Evolutionary conservation across 2,113 vertebrate species (phyloP), one percentile per base, ranked within the genome.

Genomic region (Barnardius zonarius): DNA sequence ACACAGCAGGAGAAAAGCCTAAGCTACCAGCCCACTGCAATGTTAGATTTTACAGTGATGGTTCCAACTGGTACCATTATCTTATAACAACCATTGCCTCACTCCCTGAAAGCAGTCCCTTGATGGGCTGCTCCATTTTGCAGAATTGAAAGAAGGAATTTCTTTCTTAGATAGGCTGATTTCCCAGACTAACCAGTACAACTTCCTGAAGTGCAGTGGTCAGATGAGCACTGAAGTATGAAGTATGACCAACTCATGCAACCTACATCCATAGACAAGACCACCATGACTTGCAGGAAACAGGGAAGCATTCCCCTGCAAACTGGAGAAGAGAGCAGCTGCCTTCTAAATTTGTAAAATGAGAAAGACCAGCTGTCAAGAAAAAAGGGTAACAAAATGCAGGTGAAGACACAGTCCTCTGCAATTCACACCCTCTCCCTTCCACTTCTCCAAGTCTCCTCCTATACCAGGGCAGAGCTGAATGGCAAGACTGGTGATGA

Each of bases 71-170:
- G 48, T 33, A 86, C 9, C 17, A n/a, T 8, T 16, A 35, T 18
- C 66, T 35, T 2, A 0, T 35, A 84, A 63, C 11, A 30, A 37
- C 5, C 13, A 57, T 0, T 0, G 49, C 24, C 28, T 66, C 37
- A 39, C 11, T 54, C 37, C 6, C 19, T 17, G 76, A 39, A 52
- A 74, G 5, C 25, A 86, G 37, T 27, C 20, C 51, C 37, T 20
- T 13, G 4, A 7, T 4, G 7, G 28, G 70, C 7, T 25, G 35
- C 33, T 62, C 73, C 13, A 35, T 22, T 80, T 31, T 59, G 63
- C 46, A 64, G 28, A 76, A 52, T 4, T 5, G 5, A 28, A n/a
- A 86, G 25, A 69, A 37, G 1, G 9, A 31, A 0, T 5, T 24
- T 55, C 28, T 39, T 41, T 30, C 31, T 66, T 72, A 39, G 33